Base-by-base conservation (phyloP, 53 echinoderm and acorn worm genomes). In the Echinometra lucunter region DNA sequence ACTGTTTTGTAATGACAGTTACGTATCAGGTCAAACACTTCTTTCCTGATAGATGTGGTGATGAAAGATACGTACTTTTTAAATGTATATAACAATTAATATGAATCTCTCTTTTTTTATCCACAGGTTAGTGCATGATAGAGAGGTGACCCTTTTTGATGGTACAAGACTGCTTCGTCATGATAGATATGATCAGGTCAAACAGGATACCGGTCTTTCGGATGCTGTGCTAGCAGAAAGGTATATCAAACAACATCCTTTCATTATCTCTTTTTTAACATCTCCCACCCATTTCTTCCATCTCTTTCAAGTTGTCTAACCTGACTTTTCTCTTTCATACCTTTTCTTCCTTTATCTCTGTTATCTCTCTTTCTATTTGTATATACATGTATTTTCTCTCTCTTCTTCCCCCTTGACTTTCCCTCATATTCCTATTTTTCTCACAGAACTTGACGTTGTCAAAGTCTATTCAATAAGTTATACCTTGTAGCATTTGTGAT, bases 111-210 rank as follows among this genome's bases (percentile, higher is more conserved):
- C 45, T n/a, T 85, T 85, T 85, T 53, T 1, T 85, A 3, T 85
- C 49, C 8, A 49, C 49, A 99, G 99, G 89, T 91, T 99, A 63
- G 98, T 99, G 6, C 99, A 98, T 92, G 99, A 99, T 94, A 94
- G 99, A 53, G 99, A 99, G 63, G 82, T 99, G 85, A 98, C 92
- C 53, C 91, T 99, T n/a, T 99, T 99, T 94, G 99, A 99, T 94
- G 98, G 98, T 44, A 96, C 96, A 87, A 92, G 98, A 93, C 95
- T 99, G n/a, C 91, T 99, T 35, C 88, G 96, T 44, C 93, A 97
- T 16, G 99, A 99, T 70, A 96, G 97, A 57, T 99, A 96, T 57
- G 96, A 99, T 44, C 95, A 92, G 40, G 72, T 98, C 58, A 99
- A 97, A 82, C 40, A 98, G 75, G 94, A 98, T 91, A 92, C 94